Conservation (phyloP, 92 coral and sea anemone species). For the Parazoanthus atlanticus region DNA sequence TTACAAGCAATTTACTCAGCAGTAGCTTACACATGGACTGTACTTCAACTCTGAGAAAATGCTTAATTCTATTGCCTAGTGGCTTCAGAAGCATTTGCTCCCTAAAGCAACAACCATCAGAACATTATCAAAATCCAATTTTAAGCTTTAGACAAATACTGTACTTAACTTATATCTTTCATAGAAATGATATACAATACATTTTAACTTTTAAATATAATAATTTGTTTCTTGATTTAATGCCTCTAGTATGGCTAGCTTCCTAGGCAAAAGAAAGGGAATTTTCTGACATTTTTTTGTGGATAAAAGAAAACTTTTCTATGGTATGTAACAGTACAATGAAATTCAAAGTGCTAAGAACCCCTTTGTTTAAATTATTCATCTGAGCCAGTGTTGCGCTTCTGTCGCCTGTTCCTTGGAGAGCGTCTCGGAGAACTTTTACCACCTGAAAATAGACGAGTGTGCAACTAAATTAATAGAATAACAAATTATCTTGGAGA, state of each 20-base stretch:
- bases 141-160: neutral
- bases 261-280: constrained; percentile 15
- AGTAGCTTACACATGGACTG: neutral
- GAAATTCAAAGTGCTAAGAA: neutral
- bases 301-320: neutral
- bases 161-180: neutral
- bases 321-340: neutral
- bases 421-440: constrained; percentile 97
- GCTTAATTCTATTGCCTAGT: neutral
- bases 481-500: neutral
- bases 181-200: neutral
- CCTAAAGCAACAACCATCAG: neutral
- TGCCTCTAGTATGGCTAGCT: constrained; percentile 35
- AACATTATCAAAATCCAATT: neutral
- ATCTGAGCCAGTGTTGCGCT: constrained; percentile 97
- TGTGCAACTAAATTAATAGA: too few species aligned
- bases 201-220: constrained; percentile 35
- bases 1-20: neutral
- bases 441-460: constrained; percentile 39
- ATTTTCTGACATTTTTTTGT: neutral
- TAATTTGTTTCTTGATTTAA: neutral
- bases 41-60: neutral
- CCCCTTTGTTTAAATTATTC: constrained; percentile 59
- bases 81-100: neutral
- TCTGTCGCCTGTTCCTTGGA: constrained; percentile 97